Evolutionary conservation across 2,113 vertebrate species (phyloP).

Genomic region (Vidua chalybeata): DNA sequence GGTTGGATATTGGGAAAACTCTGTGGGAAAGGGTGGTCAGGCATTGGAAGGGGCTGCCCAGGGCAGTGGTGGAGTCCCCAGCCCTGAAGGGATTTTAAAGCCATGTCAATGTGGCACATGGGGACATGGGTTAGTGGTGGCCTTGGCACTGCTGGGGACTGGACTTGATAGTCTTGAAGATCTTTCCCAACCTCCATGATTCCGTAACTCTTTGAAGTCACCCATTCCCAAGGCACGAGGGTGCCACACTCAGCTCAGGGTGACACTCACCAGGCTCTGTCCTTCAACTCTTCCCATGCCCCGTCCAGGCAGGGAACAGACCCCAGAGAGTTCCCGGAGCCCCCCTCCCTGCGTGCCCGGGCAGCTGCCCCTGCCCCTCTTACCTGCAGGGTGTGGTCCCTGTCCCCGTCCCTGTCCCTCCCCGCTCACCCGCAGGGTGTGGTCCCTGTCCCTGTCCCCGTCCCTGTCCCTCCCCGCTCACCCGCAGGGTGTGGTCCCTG

Average conservation of each 20-base stretch:
- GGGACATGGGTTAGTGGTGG: not conserved
- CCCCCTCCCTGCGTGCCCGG: not conserved
- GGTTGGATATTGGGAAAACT: not conserved
- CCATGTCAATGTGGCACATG: not conserved
- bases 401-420: no score
- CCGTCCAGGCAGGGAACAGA: accelerated
- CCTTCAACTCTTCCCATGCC: accelerated
- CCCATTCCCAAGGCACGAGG: not conserved
- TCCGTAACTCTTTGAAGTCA: not conserved
- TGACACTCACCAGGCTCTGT: accelerated
- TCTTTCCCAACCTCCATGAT: not conserved
- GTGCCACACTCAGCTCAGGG: not conserved
- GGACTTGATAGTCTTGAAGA: not conserved
- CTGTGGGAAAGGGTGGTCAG: no score
- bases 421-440: no score
- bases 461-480: no score
- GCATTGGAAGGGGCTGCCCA: not conserved
- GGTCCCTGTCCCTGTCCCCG: no score
- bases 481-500: no score
- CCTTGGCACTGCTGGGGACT: not conserved
- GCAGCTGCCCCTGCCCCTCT: not conserved
- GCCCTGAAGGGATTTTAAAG: not conserved
- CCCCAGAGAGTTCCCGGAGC: accelerated
- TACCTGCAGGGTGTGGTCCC: slow-evolving; percentile 91
- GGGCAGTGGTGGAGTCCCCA: no score